Base-by-base conservation (phyloP, 2,888 invertebrate genomes). In the Yponomeuta evonymella region DNA sequence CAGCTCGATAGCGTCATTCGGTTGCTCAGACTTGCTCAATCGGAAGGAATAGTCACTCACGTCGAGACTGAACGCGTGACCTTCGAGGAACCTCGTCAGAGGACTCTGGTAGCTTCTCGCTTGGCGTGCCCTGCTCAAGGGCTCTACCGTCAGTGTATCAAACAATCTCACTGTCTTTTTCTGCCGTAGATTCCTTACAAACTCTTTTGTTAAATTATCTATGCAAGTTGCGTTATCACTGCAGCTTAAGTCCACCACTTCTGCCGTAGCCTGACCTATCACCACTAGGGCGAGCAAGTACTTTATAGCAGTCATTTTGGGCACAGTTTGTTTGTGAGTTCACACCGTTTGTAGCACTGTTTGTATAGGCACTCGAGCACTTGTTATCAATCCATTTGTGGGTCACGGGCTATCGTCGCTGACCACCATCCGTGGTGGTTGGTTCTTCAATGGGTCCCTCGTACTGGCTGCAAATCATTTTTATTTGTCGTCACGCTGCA, bases 181-280 rank as follows among this genome's bases (percentile, higher is more conserved):
- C 70, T 92, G 88, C 70, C 90, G 84, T 73, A 94, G 89, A 75
- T 92, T 93, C 75, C 85, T 88, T 72, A 93, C 80, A 70, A 94
- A 86, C 74, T 93, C 89, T 73, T 82, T 89, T 30, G 93, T 88
- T 78, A 94, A 81, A 58, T 85, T 77, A 71, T 94, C 90, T 62
- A 94, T 88, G 76, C 94, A 94, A 73, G 93, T 94, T 51, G 94
- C 93, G 83, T 94, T 94, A 78, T 94, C 94, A 81, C 93, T 93
- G 84, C 94, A 94, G 76, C 83, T 87, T 48, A 93, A 76, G 76
- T 92, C 88, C 43, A 73, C 71, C 72, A 90, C 84, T 69, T 86
- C 75, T 30, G 74, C 82, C 72, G 86, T 85, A 71, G 82, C 85
- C 72, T 84, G 83, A 70, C 86, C 85, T 75, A 88, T 78, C 74